Evolutionary conservation across 2,888 invertebrate genomes (phyloP).

Genomic region (Tenthredo scrophulariae): DNA sequence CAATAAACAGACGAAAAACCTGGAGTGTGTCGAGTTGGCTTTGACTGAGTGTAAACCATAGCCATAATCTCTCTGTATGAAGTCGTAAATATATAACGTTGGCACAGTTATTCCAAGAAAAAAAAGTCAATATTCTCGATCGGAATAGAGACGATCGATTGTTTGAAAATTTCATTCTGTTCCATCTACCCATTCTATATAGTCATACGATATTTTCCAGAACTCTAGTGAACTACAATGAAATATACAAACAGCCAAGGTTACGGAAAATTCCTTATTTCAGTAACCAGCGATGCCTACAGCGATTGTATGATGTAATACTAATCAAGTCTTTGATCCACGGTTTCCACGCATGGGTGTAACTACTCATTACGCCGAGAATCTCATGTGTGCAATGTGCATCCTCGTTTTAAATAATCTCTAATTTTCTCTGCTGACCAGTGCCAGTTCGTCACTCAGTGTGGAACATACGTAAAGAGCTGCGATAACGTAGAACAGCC

Average conservation of each 20-base stretch:
- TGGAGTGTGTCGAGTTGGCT: no score
- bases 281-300: not conserved
- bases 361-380: not conserved
- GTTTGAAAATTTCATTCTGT: not conserved
- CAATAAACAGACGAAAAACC: no score
- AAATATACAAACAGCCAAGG: not conserved
- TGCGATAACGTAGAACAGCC: not conserved
- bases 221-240: not conserved
- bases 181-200: no score
- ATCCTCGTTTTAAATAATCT: not conserved
- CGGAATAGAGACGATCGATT: not conserved
- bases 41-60: no score
- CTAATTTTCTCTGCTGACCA: not conserved
- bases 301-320: not conserved
- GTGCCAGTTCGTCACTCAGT: not conserved
- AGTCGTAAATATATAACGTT: no score
- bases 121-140: not conserved
- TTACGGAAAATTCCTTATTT: not conserved
- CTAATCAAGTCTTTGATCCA: not conserved
- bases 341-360: not conserved
- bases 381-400: no score
- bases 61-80: no score
- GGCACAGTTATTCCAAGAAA: not conserved
- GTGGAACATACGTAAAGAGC: not conserved
- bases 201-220: not conserved